Base-by-base conservation (phyloP, 2,888 invertebrate genomes). In the Meteorus cinctellus region DNA sequence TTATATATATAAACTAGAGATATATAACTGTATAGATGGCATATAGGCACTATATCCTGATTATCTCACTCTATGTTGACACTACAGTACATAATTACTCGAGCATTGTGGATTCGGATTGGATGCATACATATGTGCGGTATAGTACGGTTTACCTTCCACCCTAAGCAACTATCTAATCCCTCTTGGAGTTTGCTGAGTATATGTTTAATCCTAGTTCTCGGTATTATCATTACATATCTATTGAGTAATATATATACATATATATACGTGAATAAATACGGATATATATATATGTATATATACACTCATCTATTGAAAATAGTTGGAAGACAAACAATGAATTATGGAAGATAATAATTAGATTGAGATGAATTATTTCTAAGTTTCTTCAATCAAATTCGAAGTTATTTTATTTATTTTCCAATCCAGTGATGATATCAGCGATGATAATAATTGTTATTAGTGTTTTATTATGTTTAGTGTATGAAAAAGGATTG, bases 11-110 rank as follows among this genome's bases (percentile, higher is more conserved):
- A n/a, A 14, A n/a, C n/a, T 5, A 48, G 4, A 2, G 48, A 48
- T 14, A 5, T 48, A 6, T 16, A n/a, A 4, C 16, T 48, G 4
- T 66, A 24, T 70, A 36, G 55, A 59, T 72, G 60, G 70, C 62
- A 67, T 51, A 76, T 72, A 67, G 48, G 71, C 78, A 76, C 55
- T 55, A 70, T 77, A 78, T 73, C 72, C 75, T 80, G 80, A 77
- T 80, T 80, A 77, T 78, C 74, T 73, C 72, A 73, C 74, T 67
- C 76, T 67, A 60, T 80, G 78, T 78, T 78, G 78, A 80, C 80
- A 78, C 72, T 77, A 69, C 73, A 77, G 77, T 80, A 80, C 78
- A 80, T 80, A 77, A 80, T 77, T 76, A 76, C 72, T 76, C 68
- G 68, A 76, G 72, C 69, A 76, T 73, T 76, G 76, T 76, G 72